These are phyloP conservation scores for Atrichornis clamosus DNA, from an alignment of 2,113 vertebrate species.

Conservation along the genomic window DNA sequence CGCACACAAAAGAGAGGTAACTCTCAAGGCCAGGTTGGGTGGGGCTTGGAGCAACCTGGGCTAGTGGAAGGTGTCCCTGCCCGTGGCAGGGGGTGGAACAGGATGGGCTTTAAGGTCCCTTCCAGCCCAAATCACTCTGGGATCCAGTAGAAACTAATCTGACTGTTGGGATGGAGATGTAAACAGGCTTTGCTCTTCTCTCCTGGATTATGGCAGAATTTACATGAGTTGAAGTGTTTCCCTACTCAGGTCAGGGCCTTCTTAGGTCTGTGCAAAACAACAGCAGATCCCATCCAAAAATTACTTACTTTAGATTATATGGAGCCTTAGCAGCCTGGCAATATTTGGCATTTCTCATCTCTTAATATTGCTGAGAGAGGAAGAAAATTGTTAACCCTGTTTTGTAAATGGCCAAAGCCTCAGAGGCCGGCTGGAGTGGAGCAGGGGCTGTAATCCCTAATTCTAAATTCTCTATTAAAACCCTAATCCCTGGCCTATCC, in stretches of 20 bases:
- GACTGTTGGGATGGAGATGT: not conserved
- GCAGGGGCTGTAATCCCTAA: not conserved
- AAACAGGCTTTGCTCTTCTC: not conserved
- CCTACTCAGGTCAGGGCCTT: not conserved
- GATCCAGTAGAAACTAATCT: not conserved
- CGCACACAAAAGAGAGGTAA: not conserved
- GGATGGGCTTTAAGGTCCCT: not conserved
- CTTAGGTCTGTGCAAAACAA: not conserved
- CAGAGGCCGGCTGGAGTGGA: not conserved
- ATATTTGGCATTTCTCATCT: not conserved
- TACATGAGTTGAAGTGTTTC: not conserved
- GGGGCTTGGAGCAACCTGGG: not conserved
- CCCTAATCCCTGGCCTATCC: not conserved
- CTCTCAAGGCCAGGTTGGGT: not conserved
- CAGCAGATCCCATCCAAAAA: not conserved
- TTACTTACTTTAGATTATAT: not conserved
- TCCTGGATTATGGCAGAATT: not conserved
- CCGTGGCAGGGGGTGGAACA: not conserved
- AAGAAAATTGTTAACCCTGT: not conserved
- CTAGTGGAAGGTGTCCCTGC: not conserved
- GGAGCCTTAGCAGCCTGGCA: not conserved
- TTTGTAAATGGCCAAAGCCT: not conserved
- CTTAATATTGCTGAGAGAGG: not conserved
- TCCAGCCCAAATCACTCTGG: not conserved
- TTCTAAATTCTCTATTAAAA: conserved; percentile 28